Evolutionary conservation across 1,140 invertebrate genomes (phyloP).

Genomic region (Leptonema lineaticorne): DNA sequence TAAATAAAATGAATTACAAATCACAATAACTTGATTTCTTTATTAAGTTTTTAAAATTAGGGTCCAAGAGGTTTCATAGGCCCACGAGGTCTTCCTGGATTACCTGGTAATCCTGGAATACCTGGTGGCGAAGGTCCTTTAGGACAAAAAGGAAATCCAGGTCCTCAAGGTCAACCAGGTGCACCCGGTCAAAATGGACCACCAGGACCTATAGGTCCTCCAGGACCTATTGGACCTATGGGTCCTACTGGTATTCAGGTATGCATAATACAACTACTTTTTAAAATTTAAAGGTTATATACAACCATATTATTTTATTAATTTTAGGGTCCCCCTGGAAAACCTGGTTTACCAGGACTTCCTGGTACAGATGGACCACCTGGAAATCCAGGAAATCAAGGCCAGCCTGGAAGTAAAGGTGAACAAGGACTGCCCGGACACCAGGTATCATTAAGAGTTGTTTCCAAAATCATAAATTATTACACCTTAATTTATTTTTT

Average conservation of each 20-base stretch:
- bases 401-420: constrained; percentile 65
- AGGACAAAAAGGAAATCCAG: constrained; percentile 71
- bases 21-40: no score
- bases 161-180: constrained; percentile 68
- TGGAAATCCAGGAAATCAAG: constrained; percentile 70
- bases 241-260: constrained; percentile 71
- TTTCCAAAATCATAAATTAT: background rate
- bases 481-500: no score
- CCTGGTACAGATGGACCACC: constrained; percentile 73
- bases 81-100: constrained; percentile 74
- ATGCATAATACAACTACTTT: constrained; percentile 41
- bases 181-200: constrained; percentile 68
- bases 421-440: constrained; percentile 66
- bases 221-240: constrained; percentile 66
- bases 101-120: constrained; percentile 73
- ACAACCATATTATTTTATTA: constrained; percentile 3
- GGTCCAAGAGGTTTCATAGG: constrained; percentile 82
- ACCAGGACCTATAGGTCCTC: constrained; percentile 63
- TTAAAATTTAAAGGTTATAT: constrained; percentile 2
- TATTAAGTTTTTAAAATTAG: no score
- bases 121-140: constrained; percentile 72
- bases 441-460: constrained; percentile 53
- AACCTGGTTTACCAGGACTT: constrained; percentile 71
- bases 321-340: constrained; percentile 67
- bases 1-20: constrained; percentile 30